Evolutionary conservation across 2,888 invertebrate species (phyloP).

Genomic region (Leucoptera coffeella): DNA sequence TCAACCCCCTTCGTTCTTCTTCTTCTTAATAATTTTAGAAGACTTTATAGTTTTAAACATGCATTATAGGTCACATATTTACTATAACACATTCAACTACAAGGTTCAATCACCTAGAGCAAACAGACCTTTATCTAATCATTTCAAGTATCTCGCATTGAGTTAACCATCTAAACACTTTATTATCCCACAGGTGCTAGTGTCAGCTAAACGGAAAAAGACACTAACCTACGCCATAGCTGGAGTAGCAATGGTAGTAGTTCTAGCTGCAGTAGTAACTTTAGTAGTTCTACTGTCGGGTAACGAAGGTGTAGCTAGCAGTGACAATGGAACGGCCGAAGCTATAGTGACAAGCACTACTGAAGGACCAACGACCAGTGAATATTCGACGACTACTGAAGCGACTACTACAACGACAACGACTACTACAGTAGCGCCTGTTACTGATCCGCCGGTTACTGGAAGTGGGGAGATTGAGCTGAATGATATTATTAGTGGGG

Average conservation of each 20-base stretch:
- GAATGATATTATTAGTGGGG: constrained; percentile 67
- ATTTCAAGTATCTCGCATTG: too few relatives aligned
- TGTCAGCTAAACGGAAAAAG: constrained; percentile 50
- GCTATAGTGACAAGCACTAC: constrained; percentile 5
- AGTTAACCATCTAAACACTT: too few relatives aligned
- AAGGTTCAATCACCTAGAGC: too few relatives aligned
- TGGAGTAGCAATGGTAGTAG: constrained; percentile 45
- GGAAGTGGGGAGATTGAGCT: constrained; percentile 54
- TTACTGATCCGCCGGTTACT: constrained; percentile 6
- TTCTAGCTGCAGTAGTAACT: constrained; percentile 56
- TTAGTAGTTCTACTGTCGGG: constrained; percentile 51
- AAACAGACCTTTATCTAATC: too few relatives aligned
- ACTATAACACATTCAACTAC: too few relatives aligned
- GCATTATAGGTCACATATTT: too few relatives aligned
- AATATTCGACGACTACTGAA: too few relatives aligned
- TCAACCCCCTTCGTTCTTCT: too few relatives aligned
- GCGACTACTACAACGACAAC: constrained; percentile 8
- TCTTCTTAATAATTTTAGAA: too few relatives aligned
- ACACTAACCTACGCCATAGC: constrained; percentile 50
- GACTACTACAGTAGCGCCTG: constrained; percentile 9
- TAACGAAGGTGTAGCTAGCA: constrained; percentile 18
- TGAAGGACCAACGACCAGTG: too few relatives aligned
- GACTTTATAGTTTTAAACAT: too few relatives aligned
- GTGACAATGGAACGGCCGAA: constrained; percentile 17
- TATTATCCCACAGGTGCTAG: too few relatives aligned